Conservation (phyloP, 1,140 invertebrate genomes). For the Drosophila littoralis region DNA sequence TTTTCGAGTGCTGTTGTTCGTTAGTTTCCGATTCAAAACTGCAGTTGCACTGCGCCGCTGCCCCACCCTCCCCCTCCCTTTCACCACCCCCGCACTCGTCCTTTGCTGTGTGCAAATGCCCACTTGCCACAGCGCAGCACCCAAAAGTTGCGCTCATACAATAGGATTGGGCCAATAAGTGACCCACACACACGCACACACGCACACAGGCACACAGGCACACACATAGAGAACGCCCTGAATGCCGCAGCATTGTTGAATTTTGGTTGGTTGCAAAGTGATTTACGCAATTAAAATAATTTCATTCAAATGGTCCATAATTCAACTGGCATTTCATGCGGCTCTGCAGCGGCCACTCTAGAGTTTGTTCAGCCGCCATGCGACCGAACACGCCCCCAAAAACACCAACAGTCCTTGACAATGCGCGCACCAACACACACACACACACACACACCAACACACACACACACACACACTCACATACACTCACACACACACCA, state of each 20-base stretch:
- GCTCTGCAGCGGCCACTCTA: conserved; percentile 58
- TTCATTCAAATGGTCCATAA: conserved; percentile 81
- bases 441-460: neutral
- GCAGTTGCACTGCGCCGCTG: conserved; percentile 7
- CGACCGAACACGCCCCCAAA: conserved; percentile 32
- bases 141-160: conserved; percentile 54
- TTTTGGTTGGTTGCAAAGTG: conserved; percentile 75
- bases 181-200: conserved; percentile 34
- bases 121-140: conserved; percentile 18
- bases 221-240: conserved; percentile 5
- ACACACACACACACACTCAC: conserved; percentile 5
- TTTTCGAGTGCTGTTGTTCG: conserved; percentile 54
- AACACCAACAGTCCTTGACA: conserved; percentile 32
- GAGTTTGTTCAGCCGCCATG: conserved; percentile 22
- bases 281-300: conserved; percentile 83
- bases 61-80: neutral
- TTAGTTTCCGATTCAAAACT: conserved; percentile 42
- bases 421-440: conserved; percentile 22
- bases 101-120: conserved; percentile 2
- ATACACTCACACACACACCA: neutral
- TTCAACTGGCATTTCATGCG: conserved; percentile 74
- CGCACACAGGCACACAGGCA: conserved; percentile 13
- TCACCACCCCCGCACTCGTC: too few species aligned
- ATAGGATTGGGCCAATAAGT: conserved; percentile 75
- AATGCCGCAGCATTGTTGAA: conserved; percentile 73